Evolutionary conservation across 2,888 invertebrate species (phyloP), one percentile per base, ranked within the genome.

Genomic region (Tiliacea citrago): DNA sequence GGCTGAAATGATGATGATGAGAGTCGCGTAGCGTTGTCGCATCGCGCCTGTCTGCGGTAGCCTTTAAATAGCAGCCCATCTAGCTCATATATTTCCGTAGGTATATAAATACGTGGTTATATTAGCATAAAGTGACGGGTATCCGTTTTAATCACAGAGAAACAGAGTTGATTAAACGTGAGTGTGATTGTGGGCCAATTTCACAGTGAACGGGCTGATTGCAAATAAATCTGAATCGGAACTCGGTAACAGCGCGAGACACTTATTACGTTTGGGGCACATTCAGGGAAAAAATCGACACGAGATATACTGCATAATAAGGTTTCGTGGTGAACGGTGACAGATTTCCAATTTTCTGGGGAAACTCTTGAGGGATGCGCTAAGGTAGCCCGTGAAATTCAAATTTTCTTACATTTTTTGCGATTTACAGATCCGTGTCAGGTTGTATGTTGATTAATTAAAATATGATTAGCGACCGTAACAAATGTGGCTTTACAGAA

Each of bases 131-230:
- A 77, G 82, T 70, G 82, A 81, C 69, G 75, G 75, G 79, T 83
- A 85, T 84, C 85, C 69, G 71, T 84, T 88, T 88, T 88, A 88
- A 88, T 90, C 85, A 85, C 81, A 80, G 73, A 74, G 75, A 70
- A 85, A 82, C 76, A 83, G 79, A 84, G 88, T 91, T 90, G 90
- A 92, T 92, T 90, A 90, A 91, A 89, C 88, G 75, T 76, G 83
- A 77, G 79, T 84, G 85, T 83, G 81, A 86, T 85, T 88, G 85
- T 83, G 78, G 77, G 73, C 83, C 91, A 91, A 92, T 92, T 92
- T 91, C 91, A 90, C 91, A 89, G 79, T 82, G 83, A 81, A 68
- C 88, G 79, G 77, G 79, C 82, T 88, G 88, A 91, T 91, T 86
- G 89, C 88, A 77, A 90, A 92, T 91, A 90, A 90, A 91, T 90